Conservation (phyloP, 1,140 invertebrate genomes). For the Pachyrhynchus sulphureomaculatus region DNA sequence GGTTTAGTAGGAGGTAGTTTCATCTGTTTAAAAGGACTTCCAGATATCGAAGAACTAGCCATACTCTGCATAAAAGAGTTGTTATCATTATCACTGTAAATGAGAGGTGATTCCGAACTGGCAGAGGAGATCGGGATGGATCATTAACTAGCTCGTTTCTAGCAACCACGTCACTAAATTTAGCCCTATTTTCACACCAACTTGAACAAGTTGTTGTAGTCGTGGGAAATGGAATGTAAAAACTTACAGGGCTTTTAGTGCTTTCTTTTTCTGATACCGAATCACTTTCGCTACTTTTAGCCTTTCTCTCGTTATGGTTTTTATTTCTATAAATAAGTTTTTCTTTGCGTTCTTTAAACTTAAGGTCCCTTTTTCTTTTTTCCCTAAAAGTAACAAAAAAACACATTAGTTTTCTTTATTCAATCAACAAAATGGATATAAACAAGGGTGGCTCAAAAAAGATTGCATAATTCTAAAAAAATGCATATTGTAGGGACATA, state of each 20-base stretch:
- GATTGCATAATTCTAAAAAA: no score
- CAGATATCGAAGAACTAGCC: background rate
- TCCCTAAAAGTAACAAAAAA: slow-evolving; percentile 3
- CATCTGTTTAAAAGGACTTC: slow-evolving; percentile 22
- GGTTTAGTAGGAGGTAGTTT: slow-evolving; percentile 35
- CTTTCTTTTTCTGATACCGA: slow-evolving; percentile 5
- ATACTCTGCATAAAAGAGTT: background rate
- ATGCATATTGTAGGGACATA: no score
- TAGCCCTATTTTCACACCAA: slow-evolving; percentile 59
- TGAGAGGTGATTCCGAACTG: slow-evolving; percentile 5
- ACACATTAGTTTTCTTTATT: background rate
- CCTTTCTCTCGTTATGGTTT: slow-evolving; percentile 15
- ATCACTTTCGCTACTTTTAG: slow-evolving; percentile 3
- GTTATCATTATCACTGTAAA: slow-evolving; percentile 2
- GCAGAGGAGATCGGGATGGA: background rate
- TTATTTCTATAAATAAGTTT: slow-evolving; percentile 36
- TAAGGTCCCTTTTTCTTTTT: slow-evolving; percentile 14
- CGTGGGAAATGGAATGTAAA: slow-evolving; percentile 22
- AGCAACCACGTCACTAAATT: slow-evolving; percentile 62
- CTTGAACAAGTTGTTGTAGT: slow-evolving; percentile 40
- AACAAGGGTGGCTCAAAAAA: no score
- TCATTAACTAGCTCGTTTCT: slow-evolving; percentile 37
- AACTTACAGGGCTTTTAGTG: slow-evolving; percentile 11
- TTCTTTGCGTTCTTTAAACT: slow-evolving; percentile 48
- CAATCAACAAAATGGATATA: background rate